Evolutionary conservation across 2,888 invertebrate genomes (phyloP).

Genomic region (Sisyra nigra): DNA sequence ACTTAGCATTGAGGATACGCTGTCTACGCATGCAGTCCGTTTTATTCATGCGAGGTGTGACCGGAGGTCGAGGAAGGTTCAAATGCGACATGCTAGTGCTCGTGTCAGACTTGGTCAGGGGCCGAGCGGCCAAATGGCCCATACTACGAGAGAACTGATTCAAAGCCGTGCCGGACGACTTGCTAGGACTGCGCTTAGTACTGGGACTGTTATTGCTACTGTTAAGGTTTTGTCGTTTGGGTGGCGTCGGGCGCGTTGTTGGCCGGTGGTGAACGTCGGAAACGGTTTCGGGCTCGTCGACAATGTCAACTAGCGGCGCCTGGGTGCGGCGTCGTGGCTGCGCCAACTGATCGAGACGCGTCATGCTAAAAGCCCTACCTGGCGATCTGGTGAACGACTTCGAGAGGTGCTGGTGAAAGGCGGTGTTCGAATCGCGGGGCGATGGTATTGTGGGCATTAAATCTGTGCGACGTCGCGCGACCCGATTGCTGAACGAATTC

Average conservation of each 20-base stretch:
- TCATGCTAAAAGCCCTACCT: slow-evolving; percentile 90
- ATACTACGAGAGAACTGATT: slow-evolving; percentile 36
- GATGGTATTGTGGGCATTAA: slow-evolving; percentile 78
- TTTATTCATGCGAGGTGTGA: slow-evolving; percentile 28
- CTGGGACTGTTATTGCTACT: too few species aligned
- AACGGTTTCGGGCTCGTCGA: slow-evolving; percentile 19
- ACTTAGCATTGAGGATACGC: slow-evolving; percentile 14
- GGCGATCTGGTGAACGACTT: slow-evolving; percentile 31
- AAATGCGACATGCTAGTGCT: slow-evolving; percentile 35
- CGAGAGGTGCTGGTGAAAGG: slow-evolving; percentile 33
- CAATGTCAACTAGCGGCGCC: slow-evolving; percentile 22
- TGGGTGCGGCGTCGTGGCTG: slow-evolving; percentile 43
- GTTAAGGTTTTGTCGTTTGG: slow-evolving; percentile 13
- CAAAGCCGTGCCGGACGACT: background rate
- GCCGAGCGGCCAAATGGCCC: slow-evolving; percentile 42
- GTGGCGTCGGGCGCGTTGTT: slow-evolving; percentile 11
- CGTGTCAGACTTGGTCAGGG: slow-evolving; percentile 21
- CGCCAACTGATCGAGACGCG: slow-evolving; percentile 74
- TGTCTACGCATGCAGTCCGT: slow-evolving; percentile 26
- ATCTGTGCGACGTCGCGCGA: slow-evolving; percentile 76
- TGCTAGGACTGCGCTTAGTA: background rate
- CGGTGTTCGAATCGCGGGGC: slow-evolving; percentile 41
- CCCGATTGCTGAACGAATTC: slow-evolving; percentile 52
- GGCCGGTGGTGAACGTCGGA: slow-evolving; percentile 18
- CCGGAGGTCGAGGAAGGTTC: slow-evolving; percentile 18